Evolutionary conservation across 1,140 invertebrate genomes (phyloP).

Genomic region (Andrena cerasifolii): DNA sequence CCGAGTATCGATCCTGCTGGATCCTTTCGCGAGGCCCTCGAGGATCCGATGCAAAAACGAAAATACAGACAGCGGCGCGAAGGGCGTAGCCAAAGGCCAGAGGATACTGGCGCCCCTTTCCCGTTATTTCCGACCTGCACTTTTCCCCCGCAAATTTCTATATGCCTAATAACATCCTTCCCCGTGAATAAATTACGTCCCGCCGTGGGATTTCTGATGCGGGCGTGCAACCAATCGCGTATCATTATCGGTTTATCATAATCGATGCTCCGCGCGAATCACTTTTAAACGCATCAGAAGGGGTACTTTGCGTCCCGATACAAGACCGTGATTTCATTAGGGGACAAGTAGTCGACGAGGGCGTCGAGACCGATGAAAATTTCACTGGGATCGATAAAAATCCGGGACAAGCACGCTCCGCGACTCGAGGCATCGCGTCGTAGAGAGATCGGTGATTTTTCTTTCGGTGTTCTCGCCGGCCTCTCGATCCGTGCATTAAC

Average conservation of each 20-base stretch:
- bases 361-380: no score
- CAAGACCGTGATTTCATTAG: no score
- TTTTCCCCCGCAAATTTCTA: neutral
- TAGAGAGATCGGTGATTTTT: neutral
- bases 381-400: no score
- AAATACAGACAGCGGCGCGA: constrained; percentile 36
- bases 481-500: neutral
- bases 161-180: neutral
- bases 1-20: constrained; percentile 52
- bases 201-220: no score
- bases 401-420: neutral
- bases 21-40: constrained; percentile 43
- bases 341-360: no score
- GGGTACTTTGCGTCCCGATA: no score
- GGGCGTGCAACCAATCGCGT: no score
- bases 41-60: constrained; percentile 50
- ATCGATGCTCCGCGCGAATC: no score
- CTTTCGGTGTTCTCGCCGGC: neutral
- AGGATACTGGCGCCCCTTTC: constrained; percentile 1
- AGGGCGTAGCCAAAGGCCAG: neutral
- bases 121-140: neutral
- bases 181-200: neutral
- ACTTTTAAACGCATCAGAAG: no score
- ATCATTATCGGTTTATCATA: no score
- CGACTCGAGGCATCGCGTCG: neutral